A percentile compares a stretch with the other conserved stretches of the same genome.
Evolutionary conservation across 2,113 vertebrate species (phyloP).

Genomic region (Melanerpes aurifrons): DNA sequence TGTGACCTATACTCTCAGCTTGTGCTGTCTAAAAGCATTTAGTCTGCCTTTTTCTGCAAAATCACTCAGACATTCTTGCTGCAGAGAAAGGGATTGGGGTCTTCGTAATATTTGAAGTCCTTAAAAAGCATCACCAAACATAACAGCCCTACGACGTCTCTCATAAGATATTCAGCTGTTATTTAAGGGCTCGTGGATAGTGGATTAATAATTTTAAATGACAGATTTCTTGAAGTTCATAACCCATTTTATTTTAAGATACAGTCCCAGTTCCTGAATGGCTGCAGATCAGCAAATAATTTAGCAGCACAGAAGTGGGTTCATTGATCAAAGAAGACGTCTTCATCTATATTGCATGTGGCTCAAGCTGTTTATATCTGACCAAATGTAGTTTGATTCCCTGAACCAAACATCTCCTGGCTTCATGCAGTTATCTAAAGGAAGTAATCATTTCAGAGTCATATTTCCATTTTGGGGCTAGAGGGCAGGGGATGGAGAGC

Average conservation of each 20-base stretch:
- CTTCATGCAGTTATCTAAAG: neutral
- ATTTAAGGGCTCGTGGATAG: neutral
- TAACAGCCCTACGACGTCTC: neutral
- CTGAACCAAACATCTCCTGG: neutral
- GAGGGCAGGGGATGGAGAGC: neutral
- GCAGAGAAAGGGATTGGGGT: neutral
- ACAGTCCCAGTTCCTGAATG: neutral
- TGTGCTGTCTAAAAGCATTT: neutral
- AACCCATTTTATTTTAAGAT: neutral
- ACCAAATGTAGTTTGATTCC: neutral
- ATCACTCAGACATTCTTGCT: neutral
- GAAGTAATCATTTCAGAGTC: neutral
- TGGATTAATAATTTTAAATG: neutral
- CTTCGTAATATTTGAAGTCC: neutral
- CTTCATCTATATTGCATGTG: neutral
- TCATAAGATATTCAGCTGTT: neutral
- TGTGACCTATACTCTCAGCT: neutral
- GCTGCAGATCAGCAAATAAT: neutral
- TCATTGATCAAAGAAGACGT: neutral
- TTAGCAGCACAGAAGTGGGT: fast-evolving
- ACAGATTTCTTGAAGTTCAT: neutral
- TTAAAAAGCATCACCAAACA: neutral
- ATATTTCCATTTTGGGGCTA: neutral
- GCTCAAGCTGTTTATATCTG: neutral
- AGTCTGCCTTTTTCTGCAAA: neutral